Evolutionary conservation across 1,140 invertebrate genomes (phyloP).

Genomic region (Anastrepha obliqua): DNA sequence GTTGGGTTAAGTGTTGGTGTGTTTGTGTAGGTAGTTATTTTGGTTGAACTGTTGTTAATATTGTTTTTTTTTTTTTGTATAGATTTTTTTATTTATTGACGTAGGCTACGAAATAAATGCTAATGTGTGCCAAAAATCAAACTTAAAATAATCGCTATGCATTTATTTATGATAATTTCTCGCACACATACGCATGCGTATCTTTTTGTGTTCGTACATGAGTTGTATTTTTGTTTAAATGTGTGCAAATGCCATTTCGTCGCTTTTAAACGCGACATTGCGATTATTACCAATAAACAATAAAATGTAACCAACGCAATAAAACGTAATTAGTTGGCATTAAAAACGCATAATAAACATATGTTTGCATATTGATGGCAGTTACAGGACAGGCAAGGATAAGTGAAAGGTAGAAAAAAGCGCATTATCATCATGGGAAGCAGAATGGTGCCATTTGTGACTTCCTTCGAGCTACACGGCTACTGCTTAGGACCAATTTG

Average conservation of each 20-base stretch:
- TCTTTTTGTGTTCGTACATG: background rate
- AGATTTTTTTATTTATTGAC: background rate
- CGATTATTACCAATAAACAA: conserved; percentile 57
- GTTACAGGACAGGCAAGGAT: background rate
- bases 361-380: conserved; percentile 11
- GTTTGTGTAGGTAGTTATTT: background rate
- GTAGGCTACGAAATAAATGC: background rate
- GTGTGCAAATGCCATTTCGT: background rate
- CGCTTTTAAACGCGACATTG: background rate
- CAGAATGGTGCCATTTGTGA: background rate
- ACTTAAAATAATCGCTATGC: conserved; percentile 42
- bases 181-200: background rate
- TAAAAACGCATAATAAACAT: conserved; percentile 56
- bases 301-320: conserved; percentile 58
- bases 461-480: background rate
- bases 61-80: too few relatives aligned
- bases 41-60: conserved; percentile 1
- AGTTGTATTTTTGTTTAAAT: background rate
- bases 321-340: conserved; percentile 58
- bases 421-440: background rate
- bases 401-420: background rate
- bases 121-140: conserved; percentile 54
- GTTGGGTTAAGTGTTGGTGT: background rate
- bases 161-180: conserved; percentile 54
- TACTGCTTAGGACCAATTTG: background rate